A percentile compares a stretch with the other conserved stretches of the same genome.
Conservation (phyloP, 2,113 vertebrate species). For the Miniopterus natalensis region DNA sequence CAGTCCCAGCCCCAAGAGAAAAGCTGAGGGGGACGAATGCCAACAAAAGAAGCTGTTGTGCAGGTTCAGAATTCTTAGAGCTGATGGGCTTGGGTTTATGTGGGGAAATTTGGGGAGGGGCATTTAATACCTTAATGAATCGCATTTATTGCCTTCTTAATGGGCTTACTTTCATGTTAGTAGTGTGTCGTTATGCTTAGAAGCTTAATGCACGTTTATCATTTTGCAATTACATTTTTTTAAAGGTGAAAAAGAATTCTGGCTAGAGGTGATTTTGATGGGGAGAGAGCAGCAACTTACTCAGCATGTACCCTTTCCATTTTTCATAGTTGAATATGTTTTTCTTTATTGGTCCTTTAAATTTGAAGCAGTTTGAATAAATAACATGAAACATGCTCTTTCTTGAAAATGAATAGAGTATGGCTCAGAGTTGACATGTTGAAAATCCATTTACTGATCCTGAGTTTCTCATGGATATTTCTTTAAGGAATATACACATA, state of each 20-base stretch:
- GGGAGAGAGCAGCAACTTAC: constrained; percentile 24
- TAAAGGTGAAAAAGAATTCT: constrained; percentile 31
- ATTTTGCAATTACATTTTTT: constrained; percentile 57
- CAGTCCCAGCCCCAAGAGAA: constrained; percentile 15
- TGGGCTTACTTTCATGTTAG: constrained; percentile 55
- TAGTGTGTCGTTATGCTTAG: constrained; percentile 58
- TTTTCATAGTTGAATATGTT: constrained; percentile 55
- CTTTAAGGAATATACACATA: not conserved
- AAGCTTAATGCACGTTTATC: constrained; percentile 49
- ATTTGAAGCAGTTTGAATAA: constrained; percentile 59
- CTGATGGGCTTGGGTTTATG: constrained; percentile 44
- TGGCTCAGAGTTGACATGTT: constrained; percentile 36
- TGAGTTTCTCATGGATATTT: constrained; percentile 46
- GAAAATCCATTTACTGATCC: constrained; percentile 58
- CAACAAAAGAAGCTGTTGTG: constrained; percentile 23
- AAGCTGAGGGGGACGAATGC: not conserved
- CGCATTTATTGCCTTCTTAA: constrained; percentile 47
- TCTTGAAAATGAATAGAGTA: constrained; percentile 53
- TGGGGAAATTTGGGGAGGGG: not conserved
- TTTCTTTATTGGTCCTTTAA: constrained; percentile 25
- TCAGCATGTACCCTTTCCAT: not conserved
- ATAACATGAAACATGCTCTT: constrained; percentile 46
- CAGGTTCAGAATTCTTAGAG: constrained; percentile 46
- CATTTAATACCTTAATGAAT: constrained; percentile 22
- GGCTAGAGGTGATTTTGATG: constrained; percentile 38